phyloP scores from a whole-genome alignment of 2,888 invertebrate genomes.

The Hirudinaria manillensis region DNA sequence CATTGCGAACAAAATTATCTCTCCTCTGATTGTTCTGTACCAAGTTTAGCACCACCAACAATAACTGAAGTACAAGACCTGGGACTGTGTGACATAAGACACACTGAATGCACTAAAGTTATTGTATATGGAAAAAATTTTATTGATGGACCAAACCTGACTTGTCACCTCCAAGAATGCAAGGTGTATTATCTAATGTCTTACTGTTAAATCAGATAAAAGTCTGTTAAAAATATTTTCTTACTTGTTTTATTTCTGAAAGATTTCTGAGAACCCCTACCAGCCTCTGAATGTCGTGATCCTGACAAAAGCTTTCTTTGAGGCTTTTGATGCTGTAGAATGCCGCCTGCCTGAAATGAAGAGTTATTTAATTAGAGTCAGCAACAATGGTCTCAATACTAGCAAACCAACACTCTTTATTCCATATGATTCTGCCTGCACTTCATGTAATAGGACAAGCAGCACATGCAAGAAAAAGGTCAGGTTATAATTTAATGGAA shows the following conservation, averaged over 20 bases:
- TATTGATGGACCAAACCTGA: slow-evolving; percentile 33
- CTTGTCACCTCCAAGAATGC: slow-evolving; percentile 35
- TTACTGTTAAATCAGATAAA: background rate
- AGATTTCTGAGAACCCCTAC: slow-evolving; percentile 5
- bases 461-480: slow-evolving; percentile 36
- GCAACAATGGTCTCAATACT: slow-evolving; percentile 35
- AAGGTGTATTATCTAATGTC: slow-evolving; percentile 19
- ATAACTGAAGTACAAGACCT: slow-evolving; percentile 32
- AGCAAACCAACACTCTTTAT: slow-evolving; percentile 39
- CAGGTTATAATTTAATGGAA: background rate
- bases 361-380: slow-evolving; percentile 38
- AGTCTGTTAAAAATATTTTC: background rate
- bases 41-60: slow-evolving; percentile 27
- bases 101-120: slow-evolving; percentile 36
- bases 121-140: slow-evolving; percentile 40
- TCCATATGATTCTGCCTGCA: slow-evolving; percentile 38
- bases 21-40: slow-evolving; percentile 36
- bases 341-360: slow-evolving; percentile 31
- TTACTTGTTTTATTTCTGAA: background rate
- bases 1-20: slow-evolving; percentile 33
- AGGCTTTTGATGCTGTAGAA: slow-evolving; percentile 39
- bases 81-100: slow-evolving; percentile 38
- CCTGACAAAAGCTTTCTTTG: slow-evolving; percentile 31
- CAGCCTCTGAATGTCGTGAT: slow-evolving; percentile 18
- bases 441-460: slow-evolving; percentile 32